Evolutionary conservation across 2,797 vertebrate genomes (phyloP).

Genomic region (Eremophila alpestris): DNA sequence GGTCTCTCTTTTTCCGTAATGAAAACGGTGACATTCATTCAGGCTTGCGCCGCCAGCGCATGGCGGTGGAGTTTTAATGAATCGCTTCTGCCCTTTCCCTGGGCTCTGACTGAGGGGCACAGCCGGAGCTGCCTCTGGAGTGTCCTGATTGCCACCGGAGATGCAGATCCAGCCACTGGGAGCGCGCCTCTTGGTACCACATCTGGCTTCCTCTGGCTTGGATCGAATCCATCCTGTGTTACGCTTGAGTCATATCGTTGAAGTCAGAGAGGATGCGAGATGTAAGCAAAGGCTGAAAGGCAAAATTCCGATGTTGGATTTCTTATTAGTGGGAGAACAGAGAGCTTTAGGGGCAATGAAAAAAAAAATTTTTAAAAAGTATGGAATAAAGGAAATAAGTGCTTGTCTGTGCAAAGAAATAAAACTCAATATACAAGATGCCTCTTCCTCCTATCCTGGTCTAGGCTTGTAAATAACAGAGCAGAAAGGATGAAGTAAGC

Average conservation of each 20-base stretch:
- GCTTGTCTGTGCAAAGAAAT: neutral
- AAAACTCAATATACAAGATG: neutral
- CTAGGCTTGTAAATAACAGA: neutral
- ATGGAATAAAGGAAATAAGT: neutral
- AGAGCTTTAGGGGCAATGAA: neutral
- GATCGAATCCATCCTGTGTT: rapidly evolving
- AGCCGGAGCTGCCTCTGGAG: neutral
- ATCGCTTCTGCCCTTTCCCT: neutral
- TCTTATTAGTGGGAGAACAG: neutral
- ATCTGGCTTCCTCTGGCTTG: neutral
- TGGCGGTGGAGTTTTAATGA: neutral
- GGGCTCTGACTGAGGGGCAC: neutral
- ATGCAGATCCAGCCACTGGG: neutral
- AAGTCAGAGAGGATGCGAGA: neutral
- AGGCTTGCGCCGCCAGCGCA: neutral
- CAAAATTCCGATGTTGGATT: neutral
- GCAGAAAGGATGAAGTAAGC: neutral
- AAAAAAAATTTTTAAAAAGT: neutral
- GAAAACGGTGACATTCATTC: slow-evolving; percentile 36
- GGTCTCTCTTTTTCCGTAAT: slow-evolving; percentile 37
- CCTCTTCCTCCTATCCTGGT: neutral
- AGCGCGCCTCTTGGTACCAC: rapidly evolving
- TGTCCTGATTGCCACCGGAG: neutral
- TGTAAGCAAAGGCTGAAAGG: neutral
- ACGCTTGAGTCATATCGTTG: rapidly evolving